Evolutionary conservation across 2,888 invertebrate species (phyloP).

Genomic region (Drosophila seclusa): DNA sequence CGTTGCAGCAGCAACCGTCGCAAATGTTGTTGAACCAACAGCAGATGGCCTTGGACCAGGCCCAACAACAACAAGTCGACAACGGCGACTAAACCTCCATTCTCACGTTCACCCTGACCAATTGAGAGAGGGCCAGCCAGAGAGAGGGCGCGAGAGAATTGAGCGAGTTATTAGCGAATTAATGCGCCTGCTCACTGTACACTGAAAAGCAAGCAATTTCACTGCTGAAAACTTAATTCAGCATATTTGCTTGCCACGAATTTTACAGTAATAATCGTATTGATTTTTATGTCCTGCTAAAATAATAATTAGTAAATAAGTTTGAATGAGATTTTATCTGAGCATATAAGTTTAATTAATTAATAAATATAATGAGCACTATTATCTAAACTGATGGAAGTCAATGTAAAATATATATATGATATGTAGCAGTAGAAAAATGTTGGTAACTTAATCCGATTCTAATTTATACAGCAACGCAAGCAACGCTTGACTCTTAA

Average conservation of each 20-base stretch:
- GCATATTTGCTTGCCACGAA: neutral
- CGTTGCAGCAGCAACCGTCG: conserved; percentile 48
- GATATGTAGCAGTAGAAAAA: neutral
- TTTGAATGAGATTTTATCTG: neutral
- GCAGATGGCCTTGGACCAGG: conserved; percentile 78
- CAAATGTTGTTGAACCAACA: conserved; percentile 76
- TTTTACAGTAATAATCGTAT: neutral
- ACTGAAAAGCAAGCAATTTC: conserved; percentile 26
- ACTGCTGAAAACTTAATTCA: neutral
- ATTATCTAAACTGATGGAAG: neutral
- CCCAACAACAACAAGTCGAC: conserved; percentile 30
- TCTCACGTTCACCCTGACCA: conserved; percentile 18
- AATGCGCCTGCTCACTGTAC: conserved; percentile 52
- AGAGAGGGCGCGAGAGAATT: neutral
- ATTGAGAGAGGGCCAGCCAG: conserved; percentile 2
- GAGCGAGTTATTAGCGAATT: conserved; percentile 37
- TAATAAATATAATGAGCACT: neutral
- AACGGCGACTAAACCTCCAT: conserved; percentile 25
- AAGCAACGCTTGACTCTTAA: conserved; percentile 25
- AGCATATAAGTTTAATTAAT: neutral
- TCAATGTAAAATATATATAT: neutral
- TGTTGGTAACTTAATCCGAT: conserved; percentile 4
- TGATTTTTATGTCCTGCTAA: neutral
- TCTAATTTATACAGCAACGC: conserved; percentile 16
- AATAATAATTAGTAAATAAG: neutral